These are phyloP conservation scores for Genyomyrus donnyi DNA, from an alignment of 2,113 vertebrate species.

Conservation along the genomic window DNA sequence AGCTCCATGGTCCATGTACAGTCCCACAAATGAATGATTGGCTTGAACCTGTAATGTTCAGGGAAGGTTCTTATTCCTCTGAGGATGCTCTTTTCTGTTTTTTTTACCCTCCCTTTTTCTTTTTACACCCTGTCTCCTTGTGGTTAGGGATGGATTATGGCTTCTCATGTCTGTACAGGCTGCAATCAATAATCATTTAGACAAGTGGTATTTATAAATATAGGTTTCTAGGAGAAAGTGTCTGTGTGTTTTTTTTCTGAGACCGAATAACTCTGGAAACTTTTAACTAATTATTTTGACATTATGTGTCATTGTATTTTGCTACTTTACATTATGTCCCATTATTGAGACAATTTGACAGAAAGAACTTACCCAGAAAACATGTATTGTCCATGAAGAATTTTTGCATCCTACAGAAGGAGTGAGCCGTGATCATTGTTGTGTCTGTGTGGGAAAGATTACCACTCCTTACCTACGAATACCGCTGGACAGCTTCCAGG, in stretches of 20 bases:
- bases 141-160: neutral
- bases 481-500: neutral
- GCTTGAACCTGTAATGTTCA: neutral
- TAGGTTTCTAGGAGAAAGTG: neutral
- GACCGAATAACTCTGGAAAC: neutral
- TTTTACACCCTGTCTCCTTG: neutral
- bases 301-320: neutral
- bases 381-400: neutral
- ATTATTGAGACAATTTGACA: neutral
- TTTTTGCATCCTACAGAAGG: neutral
- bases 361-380: neutral
- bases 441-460: neutral
- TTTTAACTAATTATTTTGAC: neutral
- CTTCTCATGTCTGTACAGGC: neutral
- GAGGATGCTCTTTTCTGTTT: neutral
- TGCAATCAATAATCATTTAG: slow-evolving; percentile 11
- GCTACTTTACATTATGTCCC: neutral
- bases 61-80: neutral
- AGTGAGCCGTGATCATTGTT: neutral
- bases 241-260: neutral
- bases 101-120: neutral
- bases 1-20: neutral
- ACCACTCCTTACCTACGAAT: neutral
- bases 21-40: neutral
- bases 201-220: neutral